Base-by-base conservation (phyloP, 2,797 vertebrate species). In the Ceyx erithaca region DNA sequence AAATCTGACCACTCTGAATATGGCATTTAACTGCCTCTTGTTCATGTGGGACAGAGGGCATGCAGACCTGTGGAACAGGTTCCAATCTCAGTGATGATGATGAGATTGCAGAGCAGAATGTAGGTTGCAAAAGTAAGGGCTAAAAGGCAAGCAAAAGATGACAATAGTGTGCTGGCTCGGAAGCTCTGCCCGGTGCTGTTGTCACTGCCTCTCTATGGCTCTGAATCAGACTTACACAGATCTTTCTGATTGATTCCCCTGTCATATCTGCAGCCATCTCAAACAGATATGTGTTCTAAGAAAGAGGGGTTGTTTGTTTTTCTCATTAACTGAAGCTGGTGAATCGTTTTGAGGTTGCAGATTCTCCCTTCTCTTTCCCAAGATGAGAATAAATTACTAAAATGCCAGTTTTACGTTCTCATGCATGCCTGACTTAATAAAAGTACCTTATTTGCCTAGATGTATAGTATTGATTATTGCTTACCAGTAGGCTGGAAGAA, bases 381-480 rank as follows among this genome's bases (percentile, higher is more conserved):
- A 93, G 71, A 78, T 59, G 49, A 70, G 69, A 71, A 86, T 33
- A 90, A 73, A 82, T 78, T 41, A 33, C 54, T 52, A 80, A 93
- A 94, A 81, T 78, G 58, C 40, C 81, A 37, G 33, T 85, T 90
- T 77, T 55, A 26, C 11, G 9, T 95, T 90, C 88, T 90, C 83
- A 85, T 71, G 58, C 18, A 17, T 73, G 93, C 83, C 68, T 86
- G 26, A 71, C 46, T 84, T 81, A 73, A 71, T 81, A 92, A 63
- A 90, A 70, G 66, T 20, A n/a, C 48, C 37, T 87, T 85, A 78
- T 93, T 93, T 94, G 75, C 85, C 75, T 78, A 61, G 30, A 73
- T 87, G 71, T 80, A 31, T 19, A 20, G 41, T 52, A 83, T 20
- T 86, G 62, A 55, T 72, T 90, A 51, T 45, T 89, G 64, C 78